Percentiles rank a stretch among this genome's conserved stretches.
These are phyloP conservation scores for Holothuria scabra DNA, from an alignment of 53 echinoderm and acorn worm species.

Conservation along the genomic window DNA sequence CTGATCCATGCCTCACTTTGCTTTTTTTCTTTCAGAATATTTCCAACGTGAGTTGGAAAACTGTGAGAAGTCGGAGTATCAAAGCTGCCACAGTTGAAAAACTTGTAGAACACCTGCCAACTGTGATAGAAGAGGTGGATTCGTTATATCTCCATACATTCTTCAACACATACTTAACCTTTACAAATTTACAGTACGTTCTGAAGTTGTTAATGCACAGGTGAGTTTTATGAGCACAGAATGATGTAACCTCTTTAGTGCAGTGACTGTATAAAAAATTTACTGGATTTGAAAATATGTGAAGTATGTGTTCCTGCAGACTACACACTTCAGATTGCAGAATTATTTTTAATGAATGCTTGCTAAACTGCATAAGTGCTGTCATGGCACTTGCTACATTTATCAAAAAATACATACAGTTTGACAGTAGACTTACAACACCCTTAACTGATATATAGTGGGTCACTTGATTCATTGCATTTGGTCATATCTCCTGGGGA, in stretches of 20 bases:
- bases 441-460: too few relatives aligned
- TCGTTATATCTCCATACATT: conserved; percentile 93
- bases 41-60: not conserved
- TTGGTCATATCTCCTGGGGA: too few relatives aligned
- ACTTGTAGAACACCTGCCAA: conserved; percentile 75
- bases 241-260: not conserved
- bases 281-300: too few relatives aligned
- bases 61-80: conserved; percentile 61
- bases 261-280: too few relatives aligned
- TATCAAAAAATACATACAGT: too few relatives aligned
- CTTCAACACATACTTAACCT: conserved; percentile 92
- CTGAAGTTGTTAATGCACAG: conserved; percentile 72
- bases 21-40: not conserved
- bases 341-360: too few relatives aligned
- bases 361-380: too few relatives aligned
- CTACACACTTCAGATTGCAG: too few relatives aligned
- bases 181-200: conserved; percentile 79
- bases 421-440: too few relatives aligned
- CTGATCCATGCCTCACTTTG: not conserved
- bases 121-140: conserved; percentile 88
- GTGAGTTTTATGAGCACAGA: conserved; percentile 29
- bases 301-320: too few relatives aligned
- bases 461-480: too few relatives aligned
- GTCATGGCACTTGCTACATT: too few relatives aligned
- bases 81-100: conserved; percentile 82